These are phyloP conservation scores for Caenorhabditis uteleia DNA, from an alignment of 2,888 invertebrate species.

Conservation along the genomic window DNA sequence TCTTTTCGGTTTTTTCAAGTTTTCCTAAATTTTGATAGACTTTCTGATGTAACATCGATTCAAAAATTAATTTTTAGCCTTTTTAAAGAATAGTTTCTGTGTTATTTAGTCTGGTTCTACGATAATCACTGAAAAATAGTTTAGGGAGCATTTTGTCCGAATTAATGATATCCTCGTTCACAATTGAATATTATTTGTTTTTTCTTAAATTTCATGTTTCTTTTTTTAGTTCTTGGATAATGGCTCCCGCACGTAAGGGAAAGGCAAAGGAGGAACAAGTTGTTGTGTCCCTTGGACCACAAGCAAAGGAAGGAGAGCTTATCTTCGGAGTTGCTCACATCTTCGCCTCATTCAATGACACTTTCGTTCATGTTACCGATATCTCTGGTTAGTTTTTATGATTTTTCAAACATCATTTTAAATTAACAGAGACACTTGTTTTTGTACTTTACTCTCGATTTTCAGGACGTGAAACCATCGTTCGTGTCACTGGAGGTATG, in stretches of 20 bases:
- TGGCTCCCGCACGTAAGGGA: slow-evolving; percentile 93
- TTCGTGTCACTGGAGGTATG: slow-evolving; percentile 87
- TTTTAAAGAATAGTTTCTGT: background rate
- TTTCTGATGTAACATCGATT: too few species aligned
- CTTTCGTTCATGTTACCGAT: slow-evolving; percentile 99
- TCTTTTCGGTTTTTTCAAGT: slow-evolving; percentile 13
- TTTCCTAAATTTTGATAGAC: too few species aligned
- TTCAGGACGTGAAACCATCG: slow-evolving; percentile 74
- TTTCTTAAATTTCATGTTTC: background rate
- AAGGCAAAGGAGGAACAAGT: slow-evolving; percentile 96
- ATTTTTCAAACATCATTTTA: background rate
- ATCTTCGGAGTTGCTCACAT: slow-evolving; percentile 99
- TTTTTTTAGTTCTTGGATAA: slow-evolving; percentile 56
- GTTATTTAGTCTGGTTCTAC: too few species aligned
- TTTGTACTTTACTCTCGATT: slow-evolving; percentile 2
- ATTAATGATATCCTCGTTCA: slow-evolving; percentile 1
- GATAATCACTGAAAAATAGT: too few species aligned
- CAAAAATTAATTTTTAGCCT: background rate
- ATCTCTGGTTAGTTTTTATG: slow-evolving; percentile 82
- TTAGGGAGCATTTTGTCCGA: too few species aligned
- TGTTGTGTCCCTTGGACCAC: slow-evolving; percentile 78
- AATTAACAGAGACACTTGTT: too few species aligned
- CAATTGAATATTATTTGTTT: too few species aligned
- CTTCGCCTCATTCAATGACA: slow-evolving; percentile 99
- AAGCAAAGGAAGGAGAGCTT: slow-evolving; percentile 83